phyloP scores from a whole-genome alignment of 2,888 invertebrate species.

The Noctuana brunneofusca region DNA sequence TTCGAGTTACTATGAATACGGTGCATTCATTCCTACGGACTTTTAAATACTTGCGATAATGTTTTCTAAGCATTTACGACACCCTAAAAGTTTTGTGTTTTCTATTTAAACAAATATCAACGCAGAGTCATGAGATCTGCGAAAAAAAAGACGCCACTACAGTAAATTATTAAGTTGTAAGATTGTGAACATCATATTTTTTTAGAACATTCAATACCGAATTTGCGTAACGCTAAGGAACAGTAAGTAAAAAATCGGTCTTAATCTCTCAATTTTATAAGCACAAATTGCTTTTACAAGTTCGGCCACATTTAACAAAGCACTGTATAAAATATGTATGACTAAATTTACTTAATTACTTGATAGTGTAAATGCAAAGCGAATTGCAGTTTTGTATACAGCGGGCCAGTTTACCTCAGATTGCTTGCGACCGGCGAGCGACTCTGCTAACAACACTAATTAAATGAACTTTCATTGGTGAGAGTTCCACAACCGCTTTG shows the following conservation, averaged over 20 bases:
- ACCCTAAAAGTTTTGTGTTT: too few species aligned
- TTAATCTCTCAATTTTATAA: too few species aligned
- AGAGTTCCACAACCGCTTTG: slow-evolving; percentile 40
- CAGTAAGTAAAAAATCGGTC: too few species aligned
- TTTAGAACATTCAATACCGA: too few species aligned
- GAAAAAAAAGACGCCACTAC: background rate
- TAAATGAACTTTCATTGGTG: slow-evolving; percentile 51
- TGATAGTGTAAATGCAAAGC: slow-evolving; percentile 25
- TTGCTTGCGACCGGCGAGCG: slow-evolving; percentile 50
- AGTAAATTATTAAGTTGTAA: too few species aligned
- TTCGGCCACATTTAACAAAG: slow-evolving; percentile 9
- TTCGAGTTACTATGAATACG: background rate
- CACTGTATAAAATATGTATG: background rate
- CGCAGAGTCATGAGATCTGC: slow-evolving; percentile 45
- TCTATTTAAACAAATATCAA: slow-evolving; percentile 24
- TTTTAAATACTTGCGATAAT: background rate
- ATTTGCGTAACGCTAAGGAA: too few species aligned
- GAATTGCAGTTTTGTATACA: slow-evolving; percentile 20
- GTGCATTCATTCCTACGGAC: background rate
- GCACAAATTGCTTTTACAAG: too few species aligned
- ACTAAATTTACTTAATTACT: slow-evolving; percentile 7
- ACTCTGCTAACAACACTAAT: slow-evolving; percentile 56
- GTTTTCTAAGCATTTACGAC: too few species aligned
- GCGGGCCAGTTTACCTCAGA: slow-evolving; percentile 36
- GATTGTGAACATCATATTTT: too few species aligned